Conservation (phyloP, 2,888 invertebrate genomes). For the Agonopterix alstromeriana region DNA sequence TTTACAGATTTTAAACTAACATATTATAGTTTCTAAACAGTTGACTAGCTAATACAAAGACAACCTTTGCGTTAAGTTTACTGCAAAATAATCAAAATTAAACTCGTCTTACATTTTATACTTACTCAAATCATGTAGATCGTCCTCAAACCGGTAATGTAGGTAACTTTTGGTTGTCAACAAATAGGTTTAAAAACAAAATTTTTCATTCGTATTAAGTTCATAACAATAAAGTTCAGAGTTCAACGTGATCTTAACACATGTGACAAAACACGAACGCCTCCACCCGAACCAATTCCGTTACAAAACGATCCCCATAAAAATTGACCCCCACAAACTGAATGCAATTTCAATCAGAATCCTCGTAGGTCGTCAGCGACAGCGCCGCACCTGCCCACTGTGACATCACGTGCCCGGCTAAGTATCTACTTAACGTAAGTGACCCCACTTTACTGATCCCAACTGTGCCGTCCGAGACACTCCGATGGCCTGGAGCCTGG, state of each 20-base stretch:
- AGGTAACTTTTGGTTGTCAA: too few species aligned
- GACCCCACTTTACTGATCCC: slow-evolving; percentile 60
- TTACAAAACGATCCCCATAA: slow-evolving; percentile 35
- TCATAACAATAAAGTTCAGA: too few species aligned
- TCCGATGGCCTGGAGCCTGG: slow-evolving; percentile 11
- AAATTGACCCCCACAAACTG: slow-evolving; percentile 41
- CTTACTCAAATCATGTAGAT: too few species aligned
- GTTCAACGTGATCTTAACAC: not conserved
- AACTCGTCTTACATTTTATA: too few species aligned
- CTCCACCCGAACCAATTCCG: slow-evolving; percentile 19
- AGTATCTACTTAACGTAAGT: slow-evolving; percentile 73
- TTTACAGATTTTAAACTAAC: too few species aligned
- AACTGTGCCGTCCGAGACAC: slow-evolving; percentile 52
- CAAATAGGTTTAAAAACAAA: too few species aligned
- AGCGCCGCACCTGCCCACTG: slow-evolving; percentile 62
- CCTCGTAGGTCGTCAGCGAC: slow-evolving; percentile 18
- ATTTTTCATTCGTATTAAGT: too few species aligned
- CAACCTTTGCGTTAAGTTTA: too few species aligned
- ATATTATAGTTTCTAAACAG: too few species aligned
- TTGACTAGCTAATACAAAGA: too few species aligned
- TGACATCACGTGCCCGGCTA: slow-evolving; percentile 58
- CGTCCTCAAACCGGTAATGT: too few species aligned
- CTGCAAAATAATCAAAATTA: too few species aligned
- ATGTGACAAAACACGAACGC: not conserved
- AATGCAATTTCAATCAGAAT: slow-evolving; percentile 67